phyloP scores from a whole-genome alignment of 2,888 invertebrate species.

The Cephalotes varians region DNA sequence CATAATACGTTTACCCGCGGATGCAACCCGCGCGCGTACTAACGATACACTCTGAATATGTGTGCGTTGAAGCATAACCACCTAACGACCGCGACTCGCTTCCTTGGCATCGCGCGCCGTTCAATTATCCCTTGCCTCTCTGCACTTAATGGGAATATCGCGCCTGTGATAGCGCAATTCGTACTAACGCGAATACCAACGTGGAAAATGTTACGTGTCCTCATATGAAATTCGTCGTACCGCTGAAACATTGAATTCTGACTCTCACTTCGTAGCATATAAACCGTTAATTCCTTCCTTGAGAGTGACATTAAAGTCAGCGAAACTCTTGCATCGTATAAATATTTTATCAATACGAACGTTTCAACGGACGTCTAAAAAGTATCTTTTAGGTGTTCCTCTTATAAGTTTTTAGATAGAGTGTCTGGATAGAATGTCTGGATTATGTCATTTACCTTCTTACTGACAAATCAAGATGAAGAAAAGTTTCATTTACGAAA shows the following conservation, averaged over 20 bases:
- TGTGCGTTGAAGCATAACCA: constrained; percentile 45
- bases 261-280: constrained; percentile 3
- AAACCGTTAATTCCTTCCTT: neutral
- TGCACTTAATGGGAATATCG: constrained; percentile 62
- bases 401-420: neutral
- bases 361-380: neutral
- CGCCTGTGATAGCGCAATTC: constrained; percentile 60
- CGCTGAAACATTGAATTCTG: neutral
- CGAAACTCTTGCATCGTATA: neutral
- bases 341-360: neutral
- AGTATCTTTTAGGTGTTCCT: neutral
- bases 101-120: constrained; percentile 63
- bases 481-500: neutral
- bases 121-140: constrained; percentile 68
- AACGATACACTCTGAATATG: constrained; percentile 53
- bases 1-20: constrained; percentile 44
- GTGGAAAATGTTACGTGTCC: constrained; percentile 38
- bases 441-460: neutral
- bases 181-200: constrained; percentile 64
- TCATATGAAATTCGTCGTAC: constrained; percentile 2
- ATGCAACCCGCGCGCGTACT: constrained; percentile 19
- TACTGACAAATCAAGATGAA: neutral
- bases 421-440: neutral
- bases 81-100: constrained; percentile 63
- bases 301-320: neutral